phyloP scores from a whole-genome alignment of 2,113 vertebrate species.

The Gasterosteus nipponicus region DNA sequence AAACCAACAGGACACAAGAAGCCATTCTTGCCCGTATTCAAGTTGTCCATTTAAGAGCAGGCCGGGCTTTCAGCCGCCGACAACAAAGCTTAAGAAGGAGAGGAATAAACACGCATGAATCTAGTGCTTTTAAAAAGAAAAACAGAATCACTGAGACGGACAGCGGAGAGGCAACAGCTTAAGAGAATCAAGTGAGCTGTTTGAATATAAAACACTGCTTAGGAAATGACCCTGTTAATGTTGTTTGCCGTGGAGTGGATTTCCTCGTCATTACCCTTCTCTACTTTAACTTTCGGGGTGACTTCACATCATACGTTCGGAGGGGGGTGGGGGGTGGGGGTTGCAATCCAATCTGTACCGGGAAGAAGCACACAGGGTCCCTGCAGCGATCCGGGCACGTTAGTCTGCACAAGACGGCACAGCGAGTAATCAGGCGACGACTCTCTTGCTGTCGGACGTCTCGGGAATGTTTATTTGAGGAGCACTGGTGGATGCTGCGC shows the following conservation, averaged over 20 bases:
- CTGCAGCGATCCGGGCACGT: not conserved
- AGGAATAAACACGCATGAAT: not conserved
- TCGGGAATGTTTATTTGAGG: constrained; percentile 20
- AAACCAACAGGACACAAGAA: constrained; percentile 30
- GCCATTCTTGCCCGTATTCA: constrained; percentile 21
- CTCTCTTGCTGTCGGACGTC: constrained; percentile 9
- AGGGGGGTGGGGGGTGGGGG: not conserved
- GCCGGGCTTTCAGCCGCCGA: constrained; percentile 1
- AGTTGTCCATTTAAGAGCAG: constrained; percentile 23
- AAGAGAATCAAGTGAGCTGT: not conserved
- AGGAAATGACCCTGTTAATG: not conserved
- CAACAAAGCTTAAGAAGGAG: not conserved
- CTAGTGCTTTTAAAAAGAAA: not conserved
- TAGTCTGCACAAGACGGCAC: not conserved
- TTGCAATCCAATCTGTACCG: not conserved
- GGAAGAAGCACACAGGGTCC: not conserved
- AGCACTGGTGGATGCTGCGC: not conserved
- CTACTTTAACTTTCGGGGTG: not conserved
- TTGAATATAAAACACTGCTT: not conserved
- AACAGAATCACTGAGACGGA: not conserved
- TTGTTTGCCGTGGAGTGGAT: not conserved
- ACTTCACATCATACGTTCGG: not conserved
- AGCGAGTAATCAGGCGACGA: not conserved
- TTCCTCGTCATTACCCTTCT: not conserved
- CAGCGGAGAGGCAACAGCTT: not conserved